Evolutionary conservation across 2,888 invertebrate species (phyloP), one percentile per base, ranked within the genome.

Genomic region (Arrhopalites spinosus): DNA sequence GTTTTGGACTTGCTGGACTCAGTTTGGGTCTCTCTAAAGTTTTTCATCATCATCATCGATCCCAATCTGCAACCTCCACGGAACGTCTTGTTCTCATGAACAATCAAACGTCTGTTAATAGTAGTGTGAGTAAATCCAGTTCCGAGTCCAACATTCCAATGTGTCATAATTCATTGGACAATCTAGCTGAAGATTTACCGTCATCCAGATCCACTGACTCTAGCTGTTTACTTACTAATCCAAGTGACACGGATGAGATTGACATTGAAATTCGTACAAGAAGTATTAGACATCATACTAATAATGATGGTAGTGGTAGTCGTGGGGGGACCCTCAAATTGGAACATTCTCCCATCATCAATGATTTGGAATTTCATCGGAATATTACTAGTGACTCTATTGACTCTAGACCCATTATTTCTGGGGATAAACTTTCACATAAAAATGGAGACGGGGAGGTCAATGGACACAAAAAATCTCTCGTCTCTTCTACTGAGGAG

Each of bases 121-220:
- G 15, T 50, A 43, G 29, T 20, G 17, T 75, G 47, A 81, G 80
- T 74, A 82, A 82, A 77, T 82, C 82, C 29, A 82, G 82, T 45
- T 82, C 82, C 25, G 82, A 82, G 73, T 81, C 81, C 15, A 82
- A 82, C 75, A 82, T 82, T 77, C 78, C 81, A 56, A 80, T 82
- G 80, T 82, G 82, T 78, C 82, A 82, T 78, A 82, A 82, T 76
- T 81, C 80, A 25, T 75, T 82, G 36, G 82, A 80, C 71, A 80
- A 82, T 70, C 77, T 82, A 72, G 76, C 81, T 29, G 80, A 82
- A 63, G 25, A 7, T 59, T 74, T 82, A 67, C 79, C 79, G 47
- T 78, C 79, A 30, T 81, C 81, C n/a, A 77, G 81, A 61, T 81
- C 81, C 47, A 82, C 81, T 11, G 82, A 82, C 73, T 81, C 81